Evolutionary conservation across 2,888 invertebrate genomes (phyloP).

Genomic region (Dorcus parallelipipedus): DNA sequence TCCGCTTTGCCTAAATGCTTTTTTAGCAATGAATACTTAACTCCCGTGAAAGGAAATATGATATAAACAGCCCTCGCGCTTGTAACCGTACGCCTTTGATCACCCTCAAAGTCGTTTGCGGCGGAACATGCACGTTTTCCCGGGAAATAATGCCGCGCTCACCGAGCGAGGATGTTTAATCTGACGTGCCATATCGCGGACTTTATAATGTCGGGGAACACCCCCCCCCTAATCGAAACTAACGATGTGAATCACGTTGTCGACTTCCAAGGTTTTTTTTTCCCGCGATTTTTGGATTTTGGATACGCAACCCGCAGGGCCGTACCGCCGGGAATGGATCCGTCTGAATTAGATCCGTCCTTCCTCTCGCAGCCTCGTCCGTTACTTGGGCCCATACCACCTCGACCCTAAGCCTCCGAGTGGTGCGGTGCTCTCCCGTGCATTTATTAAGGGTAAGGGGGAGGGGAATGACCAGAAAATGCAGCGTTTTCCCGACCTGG

Average conservation of each 20-base stretch:
- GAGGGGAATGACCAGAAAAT: too few relatives aligned
- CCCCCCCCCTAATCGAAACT: background rate
- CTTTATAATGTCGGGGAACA: background rate
- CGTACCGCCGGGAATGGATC: too few relatives aligned
- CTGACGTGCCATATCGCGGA: background rate
- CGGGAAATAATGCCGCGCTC: background rate
- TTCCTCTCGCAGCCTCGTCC: too few relatives aligned
- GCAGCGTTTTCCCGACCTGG: too few relatives aligned
- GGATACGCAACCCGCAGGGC: too few relatives aligned
- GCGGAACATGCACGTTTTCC: background rate
- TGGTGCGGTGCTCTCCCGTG: too few relatives aligned
- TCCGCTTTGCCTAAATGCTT: background rate
- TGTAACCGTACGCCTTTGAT: constrained; percentile 8
- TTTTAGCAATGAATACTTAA: constrained; percentile 8
- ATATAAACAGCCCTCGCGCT: background rate
- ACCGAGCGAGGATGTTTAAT: background rate
- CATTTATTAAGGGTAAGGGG: too few relatives aligned
- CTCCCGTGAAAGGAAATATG: background rate
- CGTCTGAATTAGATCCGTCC: too few relatives aligned
- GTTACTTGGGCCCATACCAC: too few relatives aligned
- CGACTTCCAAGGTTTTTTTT: too few relatives aligned
- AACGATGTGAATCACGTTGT: background rate
- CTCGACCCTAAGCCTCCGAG: too few relatives aligned
- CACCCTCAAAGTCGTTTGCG: constrained; percentile 8
- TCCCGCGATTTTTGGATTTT: too few relatives aligned